A percentile compares a stretch with the other conserved stretches of the same genome.
phyloP scores from a whole-genome alignment of 2,888 invertebrate genomes.

The Mythimna impura region DNA sequence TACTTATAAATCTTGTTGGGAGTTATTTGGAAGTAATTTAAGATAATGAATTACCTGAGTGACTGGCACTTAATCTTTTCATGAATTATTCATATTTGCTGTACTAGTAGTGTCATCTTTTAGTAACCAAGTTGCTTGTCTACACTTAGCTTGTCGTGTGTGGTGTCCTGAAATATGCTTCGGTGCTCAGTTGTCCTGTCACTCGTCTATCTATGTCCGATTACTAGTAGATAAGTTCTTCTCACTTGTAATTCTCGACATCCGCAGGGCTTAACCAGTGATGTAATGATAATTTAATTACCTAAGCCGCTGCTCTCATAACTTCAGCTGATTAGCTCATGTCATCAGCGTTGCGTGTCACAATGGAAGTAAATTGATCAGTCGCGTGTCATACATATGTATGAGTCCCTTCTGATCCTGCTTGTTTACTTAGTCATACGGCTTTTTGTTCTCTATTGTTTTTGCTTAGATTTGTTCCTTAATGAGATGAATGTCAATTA shows the following conservation, averaged over 20 bases:
- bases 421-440: background rate
- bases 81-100: background rate
- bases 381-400: constrained; percentile 45
- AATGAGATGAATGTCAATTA: constrained; percentile 2
- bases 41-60: constrained; percentile 30
- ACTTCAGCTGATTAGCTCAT: constrained; percentile 3
- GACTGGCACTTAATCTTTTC: constrained; percentile 2
- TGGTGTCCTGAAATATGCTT: background rate
- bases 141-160: background rate
- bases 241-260: background rate
- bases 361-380: constrained; percentile 26
- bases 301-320: background rate
- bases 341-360: constrained; percentile 20
- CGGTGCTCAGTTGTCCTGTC: no score
- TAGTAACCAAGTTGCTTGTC: background rate
- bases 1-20: constrained; percentile 35
- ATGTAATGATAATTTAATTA: background rate
- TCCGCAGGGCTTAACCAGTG: background rate
- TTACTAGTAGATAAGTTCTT: background rate
- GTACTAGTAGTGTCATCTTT: no score
- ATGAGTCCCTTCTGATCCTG: constrained; percentile 26
- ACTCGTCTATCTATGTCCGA: background rate
- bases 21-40: constrained; percentile 37
- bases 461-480: constrained; percentile 5
- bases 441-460: constrained; percentile 20